These are phyloP conservation scores for Spermophilus dauricus DNA, from an alignment of 2,113 vertebrate species.

Conservation along the genomic window DNA sequence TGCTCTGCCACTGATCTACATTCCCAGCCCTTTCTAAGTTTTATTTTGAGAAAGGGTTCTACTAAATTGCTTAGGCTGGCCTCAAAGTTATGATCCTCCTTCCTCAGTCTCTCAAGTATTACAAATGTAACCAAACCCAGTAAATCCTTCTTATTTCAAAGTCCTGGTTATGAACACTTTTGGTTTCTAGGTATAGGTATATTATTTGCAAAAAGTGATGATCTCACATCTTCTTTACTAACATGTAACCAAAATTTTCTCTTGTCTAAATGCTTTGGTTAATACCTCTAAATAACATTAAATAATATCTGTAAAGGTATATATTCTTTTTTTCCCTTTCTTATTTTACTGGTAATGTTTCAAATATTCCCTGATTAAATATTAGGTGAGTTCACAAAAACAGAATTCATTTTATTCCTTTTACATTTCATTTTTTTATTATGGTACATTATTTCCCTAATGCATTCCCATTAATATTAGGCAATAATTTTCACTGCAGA, in stretches of 20 bases:
- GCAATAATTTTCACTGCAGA: constrained; percentile 19
- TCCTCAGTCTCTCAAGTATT: too few relatives aligned
- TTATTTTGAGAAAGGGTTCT: too few relatives aligned
- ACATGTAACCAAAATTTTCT: not conserved
- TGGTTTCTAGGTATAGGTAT: not conserved
- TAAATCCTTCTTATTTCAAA: not conserved
- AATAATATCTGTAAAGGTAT: not conserved
- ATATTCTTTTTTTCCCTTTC: not conserved
- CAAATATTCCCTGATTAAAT: constrained; percentile 31
- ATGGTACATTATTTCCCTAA: not conserved
- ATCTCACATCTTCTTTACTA: not conserved
- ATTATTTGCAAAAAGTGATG: not conserved
- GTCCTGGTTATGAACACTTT: not conserved
- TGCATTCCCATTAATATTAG: not conserved
- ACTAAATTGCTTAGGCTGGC: too few relatives aligned
- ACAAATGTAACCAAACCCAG: too few relatives aligned
- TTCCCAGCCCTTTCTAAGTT: too few relatives aligned
- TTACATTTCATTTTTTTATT: constrained; percentile 13
- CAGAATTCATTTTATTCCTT: constrained; percentile 27
- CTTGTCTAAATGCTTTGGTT: not conserved
- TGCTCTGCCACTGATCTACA: too few relatives aligned
- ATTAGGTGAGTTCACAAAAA: not conserved
- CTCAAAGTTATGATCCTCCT: too few relatives aligned
- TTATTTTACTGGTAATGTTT: not conserved
- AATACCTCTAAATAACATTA: not conserved